These are phyloP conservation scores for Pogonophryne albipinna DNA, from an alignment of 2,797 vertebrate species.

Conservation along the genomic window DNA sequence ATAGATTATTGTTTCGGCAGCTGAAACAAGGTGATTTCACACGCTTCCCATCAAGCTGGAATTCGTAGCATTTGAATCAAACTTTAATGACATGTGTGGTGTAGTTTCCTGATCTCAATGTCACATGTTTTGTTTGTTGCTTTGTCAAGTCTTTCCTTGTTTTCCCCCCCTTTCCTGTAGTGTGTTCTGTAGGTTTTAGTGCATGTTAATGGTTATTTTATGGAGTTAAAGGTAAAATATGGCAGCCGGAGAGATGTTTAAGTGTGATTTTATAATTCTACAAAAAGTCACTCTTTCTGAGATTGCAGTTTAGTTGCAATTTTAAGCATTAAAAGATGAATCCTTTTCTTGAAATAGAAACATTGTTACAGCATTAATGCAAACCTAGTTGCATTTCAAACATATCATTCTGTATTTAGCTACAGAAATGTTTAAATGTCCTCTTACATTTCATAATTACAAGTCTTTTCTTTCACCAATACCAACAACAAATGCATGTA, in stretches of 20 bases:
- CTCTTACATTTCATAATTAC: neutral
- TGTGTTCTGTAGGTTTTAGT: too few relatives aligned
- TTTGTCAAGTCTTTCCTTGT: too few relatives aligned
- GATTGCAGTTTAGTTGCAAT: too few relatives aligned
- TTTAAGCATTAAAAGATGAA: neutral
- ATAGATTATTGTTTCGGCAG: neutral
- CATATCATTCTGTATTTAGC: constrained; percentile 1
- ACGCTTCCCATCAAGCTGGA: neutral
- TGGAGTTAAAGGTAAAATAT: too few relatives aligned
- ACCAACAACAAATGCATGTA: neutral
- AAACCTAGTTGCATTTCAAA: neutral
- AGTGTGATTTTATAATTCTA: too few relatives aligned
- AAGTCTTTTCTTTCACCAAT: neutral
- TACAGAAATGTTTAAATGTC: neutral
- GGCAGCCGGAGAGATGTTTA: too few relatives aligned
- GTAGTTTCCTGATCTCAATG: neutral
- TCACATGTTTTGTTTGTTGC: neutral
- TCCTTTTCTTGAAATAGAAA: neutral
- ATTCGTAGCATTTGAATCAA: neutral
- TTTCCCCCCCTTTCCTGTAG: too few relatives aligned
- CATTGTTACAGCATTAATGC: neutral
- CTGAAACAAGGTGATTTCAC: neutral
- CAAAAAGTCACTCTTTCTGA: too few relatives aligned
- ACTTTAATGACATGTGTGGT: neutral
- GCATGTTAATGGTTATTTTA: too few relatives aligned